Evolutionary conservation across 2,888 invertebrate species (phyloP), one percentile per base, ranked within the genome.

Genomic region (Meliscaeva auricollis): DNA sequence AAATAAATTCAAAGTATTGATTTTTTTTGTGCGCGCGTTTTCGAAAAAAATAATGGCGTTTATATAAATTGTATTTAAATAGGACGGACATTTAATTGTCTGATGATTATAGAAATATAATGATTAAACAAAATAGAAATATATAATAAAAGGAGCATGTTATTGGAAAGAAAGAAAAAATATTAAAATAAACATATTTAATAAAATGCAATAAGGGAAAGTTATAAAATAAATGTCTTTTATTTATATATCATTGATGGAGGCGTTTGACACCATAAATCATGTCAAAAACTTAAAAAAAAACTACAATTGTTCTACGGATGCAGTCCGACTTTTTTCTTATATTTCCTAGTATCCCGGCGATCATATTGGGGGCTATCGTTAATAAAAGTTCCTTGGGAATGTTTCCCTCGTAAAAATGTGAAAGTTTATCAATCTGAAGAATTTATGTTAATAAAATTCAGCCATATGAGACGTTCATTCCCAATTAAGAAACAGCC

Each of bases 121-220:
- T 15, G 17, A 62, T 13, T 64, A 11, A 54, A 72, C 56, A 44
- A 15, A 15, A 69, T 26, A 52, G 11, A 64, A 20, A 48, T 62
- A 48, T 69, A 35, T 3, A 66, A 58, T 70, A 75, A 79, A 52
- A 66, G 68, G 64, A 66, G 58, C 52, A 50, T 56, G 50, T 66
- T 66, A 50, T 48, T 66, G 66, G 64, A 30, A 72, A 50, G 2
- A 26, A 26, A 3, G 4, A 56, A 22, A 66, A 50, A 52, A 66
- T 54, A 77, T 78, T 74, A 78, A 74, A 69, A 17, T n/a, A 30
- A 78, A 78, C 50, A 70, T 56, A 64, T 66, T 15, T 26, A 78
- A 75, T 66, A 46, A 70, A 84, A 74, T 74, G 83, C 83, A 83
- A 79, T 70, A 70, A 32, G 64, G 58, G 79, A 74, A 74, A 73